Conservation (phyloP, 2,113 vertebrate genomes). For the Paramormyrops kingsleyae region DNA sequence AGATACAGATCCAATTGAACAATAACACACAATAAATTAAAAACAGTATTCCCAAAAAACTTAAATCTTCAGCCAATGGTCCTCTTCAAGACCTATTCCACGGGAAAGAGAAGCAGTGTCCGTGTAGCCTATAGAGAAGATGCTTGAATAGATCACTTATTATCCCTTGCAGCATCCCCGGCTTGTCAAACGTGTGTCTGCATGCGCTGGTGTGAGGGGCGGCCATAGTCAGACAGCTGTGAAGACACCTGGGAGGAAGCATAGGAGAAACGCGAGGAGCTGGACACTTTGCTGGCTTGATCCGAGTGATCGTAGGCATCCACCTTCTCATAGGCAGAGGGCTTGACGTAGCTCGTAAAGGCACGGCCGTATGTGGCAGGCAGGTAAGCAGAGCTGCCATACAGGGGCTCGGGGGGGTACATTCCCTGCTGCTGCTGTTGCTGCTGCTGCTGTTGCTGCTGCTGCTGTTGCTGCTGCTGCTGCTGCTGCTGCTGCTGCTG, state of each 20-base stretch:
- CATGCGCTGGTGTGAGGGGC: slow-evolving; percentile 74
- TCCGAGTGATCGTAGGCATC: slow-evolving; percentile 71
- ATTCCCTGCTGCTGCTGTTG: slow-evolving; percentile 43
- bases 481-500: slow-evolving; percentile 40
- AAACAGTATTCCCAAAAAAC: slow-evolving; percentile 29
- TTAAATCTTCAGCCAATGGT: slow-evolving; percentile 24
- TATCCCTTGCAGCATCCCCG: background rate
- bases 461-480: slow-evolving; percentile 48
- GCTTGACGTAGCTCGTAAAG: slow-evolving; percentile 78
- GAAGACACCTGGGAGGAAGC: slow-evolving; percentile 72
- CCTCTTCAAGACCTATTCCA: slow-evolving; percentile 6
- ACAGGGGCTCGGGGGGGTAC: slow-evolving; percentile 64
- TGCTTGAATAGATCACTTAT: slow-evolving; percentile 25
- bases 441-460: slow-evolving; percentile 43
- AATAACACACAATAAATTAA: slow-evolving; percentile 33
- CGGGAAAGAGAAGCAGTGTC: background rate
- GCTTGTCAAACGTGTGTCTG: slow-evolving; percentile 82
- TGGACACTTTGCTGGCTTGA: slow-evolving; percentile 66
- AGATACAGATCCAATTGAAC: slow-evolving; percentile 36
- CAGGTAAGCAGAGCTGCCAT: slow-evolving; percentile 66
- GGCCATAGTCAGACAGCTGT: slow-evolving; percentile 68
- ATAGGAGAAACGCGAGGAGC: slow-evolving; percentile 75
- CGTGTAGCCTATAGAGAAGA: background rate
- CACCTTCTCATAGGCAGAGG: slow-evolving; percentile 68
- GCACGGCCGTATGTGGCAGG: slow-evolving; percentile 73